These are phyloP conservation scores for Xiphorhynchus elegans DNA, from an alignment of 2,113 vertebrate species.

Conservation along the genomic window DNA sequence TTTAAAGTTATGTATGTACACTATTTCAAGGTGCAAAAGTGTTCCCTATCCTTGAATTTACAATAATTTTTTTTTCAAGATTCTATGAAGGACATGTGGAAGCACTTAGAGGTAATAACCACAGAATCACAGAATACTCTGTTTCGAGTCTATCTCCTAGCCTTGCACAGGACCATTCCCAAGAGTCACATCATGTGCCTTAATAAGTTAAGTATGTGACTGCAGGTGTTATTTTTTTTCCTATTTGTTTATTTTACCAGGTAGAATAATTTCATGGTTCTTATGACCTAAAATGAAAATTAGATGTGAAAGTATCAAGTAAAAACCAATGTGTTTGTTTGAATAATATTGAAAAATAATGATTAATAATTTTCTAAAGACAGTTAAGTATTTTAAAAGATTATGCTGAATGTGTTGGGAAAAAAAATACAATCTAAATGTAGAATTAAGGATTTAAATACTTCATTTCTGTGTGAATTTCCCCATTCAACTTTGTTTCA, in stretches of 20 bases:
- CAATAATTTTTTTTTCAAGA: background rate
- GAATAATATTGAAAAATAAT: background rate
- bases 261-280: background rate
- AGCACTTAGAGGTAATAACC: background rate
- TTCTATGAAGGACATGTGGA: background rate
- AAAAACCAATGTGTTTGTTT: background rate
- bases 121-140: background rate
- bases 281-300: background rate
- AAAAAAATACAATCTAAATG: background rate
- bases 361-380: background rate
- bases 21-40: background rate
- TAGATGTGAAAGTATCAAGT: background rate
- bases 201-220: background rate
- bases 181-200: background rate
- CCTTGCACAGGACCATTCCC: background rate
- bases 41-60: background rate
- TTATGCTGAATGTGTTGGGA: background rate
- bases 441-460: background rate
- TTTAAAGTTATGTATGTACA: background rate
- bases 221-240: background rate
- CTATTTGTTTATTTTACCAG: background rate
- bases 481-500: background rate
- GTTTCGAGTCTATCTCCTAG: background rate
- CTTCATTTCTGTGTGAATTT: background rate
- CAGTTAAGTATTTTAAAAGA: background rate